Evolutionary conservation across 1,140 invertebrate species (phyloP), one percentile per base, ranked within the genome.

Genomic region (Orchestia grillus): DNA sequence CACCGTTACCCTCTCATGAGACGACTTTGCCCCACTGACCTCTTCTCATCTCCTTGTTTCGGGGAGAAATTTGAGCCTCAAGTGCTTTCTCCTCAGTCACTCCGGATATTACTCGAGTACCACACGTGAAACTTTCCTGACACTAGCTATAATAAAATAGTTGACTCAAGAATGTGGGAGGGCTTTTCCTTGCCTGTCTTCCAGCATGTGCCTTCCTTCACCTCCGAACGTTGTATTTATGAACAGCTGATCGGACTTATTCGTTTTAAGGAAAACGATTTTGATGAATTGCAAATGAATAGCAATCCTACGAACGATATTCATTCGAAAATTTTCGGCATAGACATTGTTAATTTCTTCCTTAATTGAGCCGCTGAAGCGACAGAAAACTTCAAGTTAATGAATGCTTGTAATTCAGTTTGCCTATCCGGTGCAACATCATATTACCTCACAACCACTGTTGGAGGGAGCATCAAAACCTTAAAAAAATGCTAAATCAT

Each of bases 1-100:
- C 43, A 94, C 92, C 92, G 92, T 94, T 94, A 94, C 40, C 92
- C 92, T 47, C 44, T 44, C 43, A 94, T 94, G 92, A 45, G 44
- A 47, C 44, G 40, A 47, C 8, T 28, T n/a, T 94, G 92, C 92
- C 92, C 92, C 92, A 94, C 92, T 94, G 44, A 94, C 92, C 92
- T 94, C 92, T 44, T 94, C 92, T 94, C 92, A 40, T 15, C 43
- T 94, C 44, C 92, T 45, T 45, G 36, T 90, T 90, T 44, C n/a
- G 88, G 43, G 88, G 88, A 90, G 88, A 90, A 90, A 90, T 90
- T 90, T 90, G 42, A 42, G 36, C 87, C 8, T 11, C 87, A 90
- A 90, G 88, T 8, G 88, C 88, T 90, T 90, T 90, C 88, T 90
- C 88, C 43, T 90, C 43, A 16, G 41, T 19, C n/a, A 6, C 42